A percentile compares a stretch with the other conserved stretches of the same genome.
phyloP scores from a whole-genome alignment of 2,888 invertebrate species.

The Lycophotia porphyrea region DNA sequence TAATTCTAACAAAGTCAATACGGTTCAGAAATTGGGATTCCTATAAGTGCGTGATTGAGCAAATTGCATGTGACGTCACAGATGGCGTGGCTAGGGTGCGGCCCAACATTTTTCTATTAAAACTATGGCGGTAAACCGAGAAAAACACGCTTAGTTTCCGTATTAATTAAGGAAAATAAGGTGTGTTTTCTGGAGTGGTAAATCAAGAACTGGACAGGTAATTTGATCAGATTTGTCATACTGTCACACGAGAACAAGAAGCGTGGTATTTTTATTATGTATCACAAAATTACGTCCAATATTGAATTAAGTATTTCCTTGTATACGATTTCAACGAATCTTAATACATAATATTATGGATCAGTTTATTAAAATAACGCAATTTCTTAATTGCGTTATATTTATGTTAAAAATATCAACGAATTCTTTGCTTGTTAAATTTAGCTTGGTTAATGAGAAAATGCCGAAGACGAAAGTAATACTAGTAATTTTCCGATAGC shows the following conservation, averaged over 20 bases:
- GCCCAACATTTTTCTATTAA: constrained; percentile 41
- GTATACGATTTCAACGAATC: constrained; percentile 29
- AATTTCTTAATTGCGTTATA: not conserved
- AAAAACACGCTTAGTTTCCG: constrained; percentile 31
- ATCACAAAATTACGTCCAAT: constrained; percentile 18
- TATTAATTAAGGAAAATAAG: constrained; percentile 51
- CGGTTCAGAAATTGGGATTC: constrained; percentile 30
- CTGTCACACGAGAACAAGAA: constrained; percentile 16
- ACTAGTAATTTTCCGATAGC: constrained; percentile 1
- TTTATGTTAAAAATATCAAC: not conserved
- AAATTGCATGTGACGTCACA: constrained; percentile 38
- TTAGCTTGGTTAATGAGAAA: not conserved
- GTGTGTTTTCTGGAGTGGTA: constrained; percentile 36
- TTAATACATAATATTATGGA: not conserved
- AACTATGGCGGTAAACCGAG: constrained; percentile 31
- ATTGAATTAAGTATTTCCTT: constrained; percentile 13
- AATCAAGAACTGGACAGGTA: constrained; percentile 30
- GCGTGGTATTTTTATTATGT: not conserved
- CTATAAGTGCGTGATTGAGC: constrained; percentile 25
- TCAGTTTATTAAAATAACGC: not conserved
- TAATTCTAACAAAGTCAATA: constrained; percentile 29
- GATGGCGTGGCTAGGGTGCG: constrained; percentile 16
- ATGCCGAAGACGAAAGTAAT: not conserved
- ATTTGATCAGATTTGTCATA: constrained; percentile 37
- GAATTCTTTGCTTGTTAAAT: not conserved